Percentiles rank a stretch among this genome's conserved stretches.
Conservation (phyloP, 2,888 invertebrate species). For the Chromoteleia sp. region DNA sequence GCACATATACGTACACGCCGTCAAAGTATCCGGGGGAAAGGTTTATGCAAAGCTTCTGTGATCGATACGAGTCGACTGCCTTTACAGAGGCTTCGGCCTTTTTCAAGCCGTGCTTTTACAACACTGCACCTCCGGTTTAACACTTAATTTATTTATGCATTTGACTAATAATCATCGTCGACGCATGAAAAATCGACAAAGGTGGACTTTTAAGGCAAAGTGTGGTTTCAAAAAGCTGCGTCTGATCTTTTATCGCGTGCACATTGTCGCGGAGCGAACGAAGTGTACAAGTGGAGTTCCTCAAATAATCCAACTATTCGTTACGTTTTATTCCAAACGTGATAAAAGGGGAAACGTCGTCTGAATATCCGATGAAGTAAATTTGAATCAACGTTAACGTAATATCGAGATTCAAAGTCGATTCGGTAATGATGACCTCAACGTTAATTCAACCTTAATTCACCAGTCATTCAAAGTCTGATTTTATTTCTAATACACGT, state of each 20-base stretch:
- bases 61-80: constrained; percentile 78
- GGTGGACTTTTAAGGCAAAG: constrained; percentile 29
- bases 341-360: too few relatives aligned
- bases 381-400: too few relatives aligned
- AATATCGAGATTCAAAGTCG: too few relatives aligned
- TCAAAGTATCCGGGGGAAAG: constrained; percentile 72
- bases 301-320: too few relatives aligned
- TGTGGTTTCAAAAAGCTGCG: constrained; percentile 6
- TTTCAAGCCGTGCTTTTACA: constrained; percentile 71
- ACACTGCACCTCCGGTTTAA: constrained; percentile 44
- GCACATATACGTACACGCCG: constrained; percentile 47
- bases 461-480: too few relatives aligned
- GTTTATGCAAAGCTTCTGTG: constrained; percentile 77
- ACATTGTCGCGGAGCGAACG: not conserved
- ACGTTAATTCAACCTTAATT: too few relatives aligned
- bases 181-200: constrained; percentile 60
- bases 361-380: too few relatives aligned
- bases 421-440: too few relatives aligned
- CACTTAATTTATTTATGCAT: constrained; percentile 63
- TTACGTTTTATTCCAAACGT: too few relatives aligned
- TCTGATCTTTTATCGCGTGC: constrained; percentile 5
- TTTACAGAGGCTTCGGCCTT: constrained; percentile 76
- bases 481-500: too few relatives aligned
- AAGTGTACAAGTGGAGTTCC: too few relatives aligned
- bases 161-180: constrained; percentile 39